Evolutionary conservation across 2,888 invertebrate genomes (phyloP).

Genomic region (Lottia gigantea): DNA sequence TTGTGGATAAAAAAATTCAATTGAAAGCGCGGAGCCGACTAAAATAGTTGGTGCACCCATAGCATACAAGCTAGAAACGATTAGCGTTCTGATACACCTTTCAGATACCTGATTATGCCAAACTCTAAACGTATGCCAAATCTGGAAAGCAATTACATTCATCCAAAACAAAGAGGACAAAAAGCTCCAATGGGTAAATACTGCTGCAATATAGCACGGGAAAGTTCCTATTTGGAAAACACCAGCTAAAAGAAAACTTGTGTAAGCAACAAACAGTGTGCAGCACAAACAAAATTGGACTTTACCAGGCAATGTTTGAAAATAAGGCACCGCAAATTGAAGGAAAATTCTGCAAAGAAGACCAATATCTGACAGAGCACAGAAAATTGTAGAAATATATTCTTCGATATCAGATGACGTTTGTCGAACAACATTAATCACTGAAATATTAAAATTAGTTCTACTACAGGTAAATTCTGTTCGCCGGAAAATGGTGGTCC

Average conservation of each 20-base stretch:
- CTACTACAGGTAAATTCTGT: neutral
- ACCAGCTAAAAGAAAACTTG: constrained; percentile 14
- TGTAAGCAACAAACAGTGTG: constrained; percentile 15
- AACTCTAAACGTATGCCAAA: constrained; percentile 31
- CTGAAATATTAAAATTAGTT: neutral
- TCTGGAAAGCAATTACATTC: constrained; percentile 33
- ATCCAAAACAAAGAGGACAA: constrained; percentile 33
- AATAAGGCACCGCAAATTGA: constrained; percentile 12
- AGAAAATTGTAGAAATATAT: constrained; percentile 13
- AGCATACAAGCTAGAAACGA: constrained; percentile 23
- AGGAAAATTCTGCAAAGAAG: constrained; percentile 2
- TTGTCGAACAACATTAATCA: neutral
- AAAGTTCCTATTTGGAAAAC: constrained; percentile 17
- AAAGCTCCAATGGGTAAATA: constrained; percentile 29
- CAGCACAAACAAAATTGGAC: constrained; percentile 19
- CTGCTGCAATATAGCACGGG: constrained; percentile 22
- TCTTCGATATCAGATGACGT: neutral
- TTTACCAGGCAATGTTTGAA: constrained; percentile 13
- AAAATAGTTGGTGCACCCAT: constrained; percentile 18
- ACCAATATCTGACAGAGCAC: constrained; percentile 12
- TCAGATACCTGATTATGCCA: constrained; percentile 22
- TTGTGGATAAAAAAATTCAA: constrained; percentile 24
- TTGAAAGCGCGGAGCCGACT: constrained; percentile 18
- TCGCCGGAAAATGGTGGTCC: neutral
- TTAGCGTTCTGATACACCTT: neutral